These are phyloP conservation scores for Grammomys dolichurus DNA, from an alignment of 2,113 vertebrate genomes.

Conservation along the genomic window DNA sequence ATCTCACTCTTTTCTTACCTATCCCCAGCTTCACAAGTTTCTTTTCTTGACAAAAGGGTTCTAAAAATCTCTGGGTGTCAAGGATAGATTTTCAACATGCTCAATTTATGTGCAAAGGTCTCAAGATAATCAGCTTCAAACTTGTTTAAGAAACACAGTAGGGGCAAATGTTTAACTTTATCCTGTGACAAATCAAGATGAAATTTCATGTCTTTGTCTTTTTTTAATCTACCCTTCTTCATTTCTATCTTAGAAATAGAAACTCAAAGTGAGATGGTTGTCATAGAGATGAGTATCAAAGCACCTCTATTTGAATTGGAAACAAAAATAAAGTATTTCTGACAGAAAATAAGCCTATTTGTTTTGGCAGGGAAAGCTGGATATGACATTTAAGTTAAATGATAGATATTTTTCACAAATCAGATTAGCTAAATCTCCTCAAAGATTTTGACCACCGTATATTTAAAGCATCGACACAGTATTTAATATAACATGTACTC, in stretches of 20 bases:
- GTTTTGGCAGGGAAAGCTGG: conserved; percentile 59
- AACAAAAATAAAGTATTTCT: conserved; percentile 69
- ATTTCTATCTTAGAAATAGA: conserved; percentile 62
- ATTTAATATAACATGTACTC: neutral
- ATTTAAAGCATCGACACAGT: conserved; percentile 38
- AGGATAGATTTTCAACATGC: conserved; percentile 25
- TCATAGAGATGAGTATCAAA: conserved; percentile 67
- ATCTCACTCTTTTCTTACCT: neutral
- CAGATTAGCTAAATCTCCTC: conserved; percentile 40
- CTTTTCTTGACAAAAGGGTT: neutral
- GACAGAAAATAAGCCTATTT: conserved; percentile 57
- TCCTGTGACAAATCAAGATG: neutral
- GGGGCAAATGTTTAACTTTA: neutral
- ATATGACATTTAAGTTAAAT: conserved; percentile 67
- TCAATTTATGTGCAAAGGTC: neutral
- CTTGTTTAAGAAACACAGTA: neutral
- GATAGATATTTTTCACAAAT: conserved; percentile 60
- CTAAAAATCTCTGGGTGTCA: neutral
- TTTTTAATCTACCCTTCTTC: neutral
- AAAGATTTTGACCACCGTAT: conserved; percentile 45
- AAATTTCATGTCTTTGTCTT: neutral
- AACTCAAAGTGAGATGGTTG: conserved; percentile 63
- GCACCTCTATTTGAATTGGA: conserved; percentile 63
- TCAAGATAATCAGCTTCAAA: neutral
- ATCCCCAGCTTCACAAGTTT: neutral